Conservation (phyloP, 2,113 vertebrate genomes). For the Chamaetylas fuelleborni region DNA sequence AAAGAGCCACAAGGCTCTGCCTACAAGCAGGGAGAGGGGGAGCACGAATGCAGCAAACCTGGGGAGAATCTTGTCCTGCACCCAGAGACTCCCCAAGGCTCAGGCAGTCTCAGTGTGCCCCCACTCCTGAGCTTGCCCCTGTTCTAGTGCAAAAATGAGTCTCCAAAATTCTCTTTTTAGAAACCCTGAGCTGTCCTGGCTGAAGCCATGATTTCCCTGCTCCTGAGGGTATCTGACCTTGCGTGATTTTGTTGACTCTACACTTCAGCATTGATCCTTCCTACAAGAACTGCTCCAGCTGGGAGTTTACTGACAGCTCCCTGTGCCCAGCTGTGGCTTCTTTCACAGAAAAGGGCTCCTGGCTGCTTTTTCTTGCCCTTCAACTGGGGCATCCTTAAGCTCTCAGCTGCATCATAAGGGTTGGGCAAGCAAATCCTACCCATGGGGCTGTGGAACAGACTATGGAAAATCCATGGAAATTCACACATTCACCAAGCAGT, state of each 20-base stretch:
- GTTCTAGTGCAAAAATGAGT: neutral
- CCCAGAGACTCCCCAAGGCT: no score
- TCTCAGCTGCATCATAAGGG: neutral
- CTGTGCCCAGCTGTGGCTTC: rapidly evolving
- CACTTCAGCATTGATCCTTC: neutral
- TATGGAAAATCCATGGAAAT: neutral
- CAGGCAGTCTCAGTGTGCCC: neutral
- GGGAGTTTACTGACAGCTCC: neutral
- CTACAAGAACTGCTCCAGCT: neutral
- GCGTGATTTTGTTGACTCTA: neutral
- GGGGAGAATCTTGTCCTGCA: neutral
- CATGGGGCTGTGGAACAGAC: rapidly evolving
- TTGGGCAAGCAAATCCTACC: no score
- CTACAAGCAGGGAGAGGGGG: neutral
- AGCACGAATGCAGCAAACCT: neutral
- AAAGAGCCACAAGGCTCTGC: neutral
- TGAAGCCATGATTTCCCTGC: neutral
- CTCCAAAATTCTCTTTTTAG: no score
- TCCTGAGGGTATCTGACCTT: neutral
- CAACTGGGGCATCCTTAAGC: rapidly evolving
- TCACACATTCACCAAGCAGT: neutral
- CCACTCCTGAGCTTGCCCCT: neutral
- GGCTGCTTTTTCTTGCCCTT: rapidly evolving
- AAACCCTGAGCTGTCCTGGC: rapidly evolving
- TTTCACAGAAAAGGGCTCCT: neutral